Evolutionary conservation across 2,113 vertebrate species (phyloP), one percentile per base, ranked within the genome.

Genomic region (Myrmecobius fasciatus): DNA sequence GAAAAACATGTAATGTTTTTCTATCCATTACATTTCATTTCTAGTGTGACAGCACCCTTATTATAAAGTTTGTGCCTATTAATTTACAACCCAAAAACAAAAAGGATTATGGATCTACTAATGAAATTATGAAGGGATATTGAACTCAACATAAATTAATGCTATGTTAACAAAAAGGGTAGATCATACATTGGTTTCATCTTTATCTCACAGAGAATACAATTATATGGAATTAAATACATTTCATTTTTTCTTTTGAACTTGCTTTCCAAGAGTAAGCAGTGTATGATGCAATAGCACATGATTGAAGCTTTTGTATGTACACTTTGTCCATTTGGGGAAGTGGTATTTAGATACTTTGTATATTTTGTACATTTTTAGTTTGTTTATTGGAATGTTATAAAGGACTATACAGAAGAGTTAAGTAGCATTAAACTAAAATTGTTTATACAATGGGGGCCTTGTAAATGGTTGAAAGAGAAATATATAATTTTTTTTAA

Each of bases 231-330:
- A 67, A 75, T 28, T 49, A 25, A 90, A 49, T 91, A 46, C 9
- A 12, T 17, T n/a, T 67, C 60, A 67, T 31, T 67, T 67, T 52
- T 95, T 95, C 89, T 46, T 95, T 46, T 53, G 54, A 90, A 95
- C 54, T 67, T 67, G 47, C 91, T 92, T 93, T 93, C 36, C 49
- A 90, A 92, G 89, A 90, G 56, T 46, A 90, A 83, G 43, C 4
- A 14, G 54, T 43, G 22, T 83, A 49, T 43, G 49, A 83, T 48
- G 25, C 31, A 90, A 28, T 90, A 31, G 90, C 46, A 90, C 24
- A 17, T 92, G 24, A 48, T 28, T 60, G 52, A 75, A 46, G 47
- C 67, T 49, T 92, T 90, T 90, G 22, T 90, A 12, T 28, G 49
- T 83, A n/a, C 36, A 92, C 31, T 43, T 22, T 48, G n/a, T 47